These are phyloP conservation scores for Bombus balteatus DNA, from an alignment of 1,140 invertebrate genomes.

Conservation along the genomic window DNA sequence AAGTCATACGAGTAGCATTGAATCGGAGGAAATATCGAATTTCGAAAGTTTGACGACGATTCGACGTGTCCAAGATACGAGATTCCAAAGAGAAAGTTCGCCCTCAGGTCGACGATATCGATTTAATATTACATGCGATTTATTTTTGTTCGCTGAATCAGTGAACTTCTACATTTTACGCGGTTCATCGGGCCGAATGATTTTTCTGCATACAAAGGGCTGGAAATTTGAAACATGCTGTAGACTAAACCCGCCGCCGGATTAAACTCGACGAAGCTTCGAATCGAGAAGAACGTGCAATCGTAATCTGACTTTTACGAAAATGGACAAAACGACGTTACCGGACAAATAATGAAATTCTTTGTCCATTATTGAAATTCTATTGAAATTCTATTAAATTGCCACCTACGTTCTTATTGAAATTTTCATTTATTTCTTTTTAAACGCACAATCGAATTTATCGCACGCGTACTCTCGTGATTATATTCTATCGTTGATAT, in stretches of 20 bases:
- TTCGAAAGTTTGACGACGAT: neutral
- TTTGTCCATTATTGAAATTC: neutral
- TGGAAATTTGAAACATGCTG: conserved; percentile 11
- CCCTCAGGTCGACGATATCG: neutral
- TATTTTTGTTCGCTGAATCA: conserved; percentile 22
- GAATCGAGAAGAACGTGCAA: neutral
- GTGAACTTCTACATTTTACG: neutral
- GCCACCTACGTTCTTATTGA: neutral
- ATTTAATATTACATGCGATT: neutral
- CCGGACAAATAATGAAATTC: neutral
- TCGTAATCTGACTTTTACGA: neutral
- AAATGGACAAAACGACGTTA: neutral
- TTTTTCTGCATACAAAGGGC: conserved; percentile 5
- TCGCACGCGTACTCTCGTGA: rapidly evolving
- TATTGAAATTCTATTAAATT: neutral
- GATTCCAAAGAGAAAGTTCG: neutral
- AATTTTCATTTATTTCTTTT: neutral
- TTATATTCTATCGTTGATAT: too few relatives aligned
- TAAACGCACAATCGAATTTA: neutral
- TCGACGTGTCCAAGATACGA: too few relatives aligned
- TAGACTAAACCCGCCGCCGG: neutral
- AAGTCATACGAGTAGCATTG: neutral
- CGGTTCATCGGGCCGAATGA: conserved; percentile 19
- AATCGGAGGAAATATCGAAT: neutral
- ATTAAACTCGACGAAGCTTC: neutral